A percentile compares a stretch with the other conserved stretches of the same genome.
These are phyloP conservation scores for Deilephila elpenor DNA, from an alignment of 2,888 invertebrate species.

Conservation along the genomic window DNA sequence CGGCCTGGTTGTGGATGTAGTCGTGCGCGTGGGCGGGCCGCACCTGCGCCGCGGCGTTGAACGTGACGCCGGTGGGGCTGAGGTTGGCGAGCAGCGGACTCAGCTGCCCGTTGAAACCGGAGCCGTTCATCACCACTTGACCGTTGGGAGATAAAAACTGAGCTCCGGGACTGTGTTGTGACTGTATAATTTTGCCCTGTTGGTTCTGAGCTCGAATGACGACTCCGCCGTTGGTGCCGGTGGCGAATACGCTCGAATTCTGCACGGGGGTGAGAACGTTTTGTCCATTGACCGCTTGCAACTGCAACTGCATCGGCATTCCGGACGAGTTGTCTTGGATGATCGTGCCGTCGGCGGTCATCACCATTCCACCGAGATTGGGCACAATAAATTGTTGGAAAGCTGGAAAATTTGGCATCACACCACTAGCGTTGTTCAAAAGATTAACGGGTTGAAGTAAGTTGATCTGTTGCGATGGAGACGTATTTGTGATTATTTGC, in stretches of 20 bases:
- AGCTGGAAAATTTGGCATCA: slow-evolving; percentile 90
- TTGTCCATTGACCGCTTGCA: slow-evolving; percentile 92
- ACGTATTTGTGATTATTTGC: slow-evolving; percentile 87
- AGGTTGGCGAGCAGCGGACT: slow-evolving; percentile 91
- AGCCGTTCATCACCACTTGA: slow-evolving; percentile 90
- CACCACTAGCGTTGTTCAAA: slow-evolving; percentile 88
- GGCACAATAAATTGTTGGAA: slow-evolving; percentile 94
- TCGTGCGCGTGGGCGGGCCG: slow-evolving; percentile 87
- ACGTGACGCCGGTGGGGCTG: slow-evolving; percentile 88
- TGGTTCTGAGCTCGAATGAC: slow-evolving; percentile 91
- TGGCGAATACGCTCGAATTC: slow-evolving; percentile 86
- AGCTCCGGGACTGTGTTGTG: slow-evolving; percentile 87
- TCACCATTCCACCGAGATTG: slow-evolving; percentile 92
- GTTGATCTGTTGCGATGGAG: slow-evolving; percentile 87
- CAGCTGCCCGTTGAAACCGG: slow-evolving; percentile 89
- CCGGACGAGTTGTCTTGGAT: slow-evolving; percentile 88
- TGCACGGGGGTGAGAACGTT: slow-evolving; percentile 90
- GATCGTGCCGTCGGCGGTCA: slow-evolving; percentile 91
- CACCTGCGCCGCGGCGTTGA: slow-evolving; percentile 83
- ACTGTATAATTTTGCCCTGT: slow-evolving; percentile 88
- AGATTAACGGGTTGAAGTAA: slow-evolving; percentile 92
- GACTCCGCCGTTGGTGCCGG: slow-evolving; percentile 89
- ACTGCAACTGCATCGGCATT: slow-evolving; percentile 89
- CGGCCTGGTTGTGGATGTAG: slow-evolving; percentile 88
- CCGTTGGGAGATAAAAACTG: slow-evolving; percentile 90